Percentiles rank a stretch among this genome's conserved stretches.
phyloP scores from a whole-genome alignment of 1,140 invertebrate species.

The Calephelis virginiensis region DNA sequence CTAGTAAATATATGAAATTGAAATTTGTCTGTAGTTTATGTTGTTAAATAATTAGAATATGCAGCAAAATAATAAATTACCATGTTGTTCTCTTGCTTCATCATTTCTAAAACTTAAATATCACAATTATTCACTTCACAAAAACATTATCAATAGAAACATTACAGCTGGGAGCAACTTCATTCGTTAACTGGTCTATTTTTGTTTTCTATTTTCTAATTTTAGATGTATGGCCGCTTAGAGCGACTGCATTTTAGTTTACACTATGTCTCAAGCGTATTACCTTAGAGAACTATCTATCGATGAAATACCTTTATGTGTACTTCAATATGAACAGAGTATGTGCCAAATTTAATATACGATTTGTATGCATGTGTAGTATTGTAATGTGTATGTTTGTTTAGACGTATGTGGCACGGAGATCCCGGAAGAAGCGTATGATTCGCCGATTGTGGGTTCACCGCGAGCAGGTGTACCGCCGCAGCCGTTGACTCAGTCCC shows the following conservation, averaged over 20 bases:
- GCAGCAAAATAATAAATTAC: neutral
- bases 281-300: slow-evolving; percentile 58
- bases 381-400: slow-evolving; percentile 16
- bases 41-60: too few species aligned
- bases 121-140: slow-evolving; percentile 10
- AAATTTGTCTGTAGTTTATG: too few species aligned
- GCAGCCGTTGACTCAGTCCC: slow-evolving; percentile 34
- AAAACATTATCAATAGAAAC: slow-evolving; percentile 4
- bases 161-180: slow-evolving; percentile 25
- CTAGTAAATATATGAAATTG: too few species aligned
- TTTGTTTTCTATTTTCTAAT: slow-evolving; percentile 68
- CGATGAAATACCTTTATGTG: slow-evolving; percentile 68
- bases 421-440: slow-evolving; percentile 55
- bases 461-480: slow-evolving; percentile 42
- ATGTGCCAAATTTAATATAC: slow-evolving; percentile 29
- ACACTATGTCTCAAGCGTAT: slow-evolving; percentile 57
- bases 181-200: slow-evolving; percentile 41
- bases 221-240: slow-evolving; percentile 47
- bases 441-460: slow-evolving; percentile 56
- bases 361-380: slow-evolving; percentile 7
- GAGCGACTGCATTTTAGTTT: slow-evolving; percentile 31
- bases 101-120: neutral
- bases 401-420: slow-evolving; percentile 57
- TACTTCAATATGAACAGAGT: slow-evolving; percentile 65
- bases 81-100: neutral